Conservation (phyloP, 1,140 invertebrate species). For the Conopomorpha cramerella region DNA sequence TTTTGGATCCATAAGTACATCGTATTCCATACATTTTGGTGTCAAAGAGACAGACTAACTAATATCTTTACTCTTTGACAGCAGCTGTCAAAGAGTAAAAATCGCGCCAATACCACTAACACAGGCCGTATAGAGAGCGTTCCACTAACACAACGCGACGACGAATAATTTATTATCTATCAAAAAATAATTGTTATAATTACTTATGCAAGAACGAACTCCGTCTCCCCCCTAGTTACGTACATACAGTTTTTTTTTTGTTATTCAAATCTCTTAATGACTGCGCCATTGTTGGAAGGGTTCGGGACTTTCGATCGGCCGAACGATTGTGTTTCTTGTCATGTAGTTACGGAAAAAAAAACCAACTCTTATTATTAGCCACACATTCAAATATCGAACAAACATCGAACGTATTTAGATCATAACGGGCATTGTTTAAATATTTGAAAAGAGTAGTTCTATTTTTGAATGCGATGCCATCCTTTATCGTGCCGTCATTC, state of each 20-base stretch:
- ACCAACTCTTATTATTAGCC: neutral
- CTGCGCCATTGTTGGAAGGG: slow-evolving; percentile 22
- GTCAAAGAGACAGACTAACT: too few relatives aligned
- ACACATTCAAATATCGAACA: slow-evolving; percentile 20
- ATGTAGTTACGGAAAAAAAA: neutral
- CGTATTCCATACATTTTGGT: too few relatives aligned
- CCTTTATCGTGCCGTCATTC: slow-evolving; percentile 5
- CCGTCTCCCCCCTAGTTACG: slow-evolving; percentile 25
- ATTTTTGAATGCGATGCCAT: slow-evolving; percentile 20
- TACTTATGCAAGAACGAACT: slow-evolving; percentile 37
- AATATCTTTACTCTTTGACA: too few relatives aligned
- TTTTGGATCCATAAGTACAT: too few relatives aligned
- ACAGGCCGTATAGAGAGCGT: neutral
- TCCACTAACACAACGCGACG: slow-evolving; percentile 7
- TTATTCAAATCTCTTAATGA: slow-evolving; percentile 52
- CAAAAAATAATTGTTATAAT: slow-evolving; percentile 55
- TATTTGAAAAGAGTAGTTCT: slow-evolving; percentile 26
- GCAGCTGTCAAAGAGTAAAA: too few relatives aligned
- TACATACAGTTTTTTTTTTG: slow-evolving; percentile 41
- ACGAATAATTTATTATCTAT: slow-evolving; percentile 51
- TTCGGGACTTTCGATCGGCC: slow-evolving; percentile 10
- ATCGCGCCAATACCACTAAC: too few relatives aligned
- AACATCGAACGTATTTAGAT: slow-evolving; percentile 8
- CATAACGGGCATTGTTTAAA: slow-evolving; percentile 16
- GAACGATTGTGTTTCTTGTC: too few relatives aligned